These are phyloP conservation scores for Caenorhabditis sinica DNA, from an alignment of 2,888 invertebrate species.

Conservation along the genomic window DNA sequence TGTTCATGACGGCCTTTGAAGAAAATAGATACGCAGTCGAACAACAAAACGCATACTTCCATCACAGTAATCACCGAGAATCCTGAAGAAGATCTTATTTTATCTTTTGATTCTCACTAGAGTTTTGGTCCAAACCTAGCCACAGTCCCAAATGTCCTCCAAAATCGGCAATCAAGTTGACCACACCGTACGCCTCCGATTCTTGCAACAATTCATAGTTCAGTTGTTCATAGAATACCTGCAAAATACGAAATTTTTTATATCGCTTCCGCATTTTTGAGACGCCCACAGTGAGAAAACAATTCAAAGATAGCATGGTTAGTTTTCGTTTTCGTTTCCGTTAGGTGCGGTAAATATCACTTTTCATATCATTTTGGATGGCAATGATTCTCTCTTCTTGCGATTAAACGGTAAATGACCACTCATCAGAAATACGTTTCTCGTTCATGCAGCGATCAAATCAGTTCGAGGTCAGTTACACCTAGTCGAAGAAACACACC, in stretches of 20 bases:
- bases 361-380: slow-evolving; percentile 28
- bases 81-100: slow-evolving; percentile 51
- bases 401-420: slow-evolving; percentile 14
- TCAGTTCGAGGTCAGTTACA: neutral
- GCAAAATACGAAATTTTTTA: slow-evolving; percentile 8
- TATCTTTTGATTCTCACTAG: neutral
- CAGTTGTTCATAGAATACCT: slow-evolving; percentile 78
- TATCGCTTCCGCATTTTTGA: slow-evolving; percentile 52
- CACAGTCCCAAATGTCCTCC: slow-evolving; percentile 78
- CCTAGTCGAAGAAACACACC: neutral
- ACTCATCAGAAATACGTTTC: slow-evolving; percentile 43
- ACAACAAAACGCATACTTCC: slow-evolving; percentile 79
- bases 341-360: slow-evolving; percentile 37
- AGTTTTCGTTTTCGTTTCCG: slow-evolving; percentile 25
- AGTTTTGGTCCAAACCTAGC: slow-evolving; percentile 65
- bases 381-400: slow-evolving; percentile 23
- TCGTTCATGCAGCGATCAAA: slow-evolving; percentile 9
- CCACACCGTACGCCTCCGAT: slow-evolving; percentile 75
- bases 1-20: slow-evolving; percentile 58
- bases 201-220: slow-evolving; percentile 77
- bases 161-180: slow-evolving; percentile 78
- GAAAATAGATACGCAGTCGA: slow-evolving; percentile 67
- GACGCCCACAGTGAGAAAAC: neutral
- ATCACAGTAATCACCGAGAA: slow-evolving; percentile 81
- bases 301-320: slow-evolving; percentile 21